A percentile compares a stretch with the other conserved stretches of the same genome.
These are phyloP conservation scores for Mormyrus lacerda DNA, from an alignment of 2,113 vertebrate genomes.

Conservation along the genomic window DNA sequence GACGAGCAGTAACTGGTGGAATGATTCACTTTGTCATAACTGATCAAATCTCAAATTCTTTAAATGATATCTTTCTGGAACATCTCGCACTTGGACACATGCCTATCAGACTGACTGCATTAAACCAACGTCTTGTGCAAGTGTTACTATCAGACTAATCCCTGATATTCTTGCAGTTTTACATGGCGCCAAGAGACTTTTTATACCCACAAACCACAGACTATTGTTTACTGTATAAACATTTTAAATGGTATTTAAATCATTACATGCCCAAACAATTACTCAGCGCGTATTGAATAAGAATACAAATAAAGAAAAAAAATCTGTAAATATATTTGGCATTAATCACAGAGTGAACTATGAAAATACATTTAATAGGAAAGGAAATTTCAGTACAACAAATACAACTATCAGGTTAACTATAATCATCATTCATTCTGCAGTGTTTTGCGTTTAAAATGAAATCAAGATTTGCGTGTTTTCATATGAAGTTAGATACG, in stretches of 20 bases:
- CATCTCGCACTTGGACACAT: background rate
- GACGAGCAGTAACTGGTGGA: background rate
- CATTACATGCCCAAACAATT: background rate
- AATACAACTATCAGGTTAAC: background rate
- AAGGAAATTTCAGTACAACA: background rate
- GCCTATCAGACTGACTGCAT: background rate
- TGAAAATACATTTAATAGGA: background rate
- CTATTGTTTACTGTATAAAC: background rate
- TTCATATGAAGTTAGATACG: background rate
- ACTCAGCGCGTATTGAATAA: background rate
- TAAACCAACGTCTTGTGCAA: background rate
- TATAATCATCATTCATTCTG: background rate
- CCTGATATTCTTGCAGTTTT: background rate
- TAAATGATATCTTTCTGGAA: background rate
- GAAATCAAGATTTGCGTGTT: background rate
- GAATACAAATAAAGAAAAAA: background rate
- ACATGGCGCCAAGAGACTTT: background rate
- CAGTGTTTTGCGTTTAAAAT: background rate
- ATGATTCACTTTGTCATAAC: background rate
- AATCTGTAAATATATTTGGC: background rate
- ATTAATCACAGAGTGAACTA: background rate
- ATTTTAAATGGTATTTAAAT: background rate
- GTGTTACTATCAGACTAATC: background rate
- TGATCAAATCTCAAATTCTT: background rate
- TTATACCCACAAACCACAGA: background rate